Base-by-base conservation (phyloP, 2,797 vertebrate genomes). In the Caiman crocodilus region DNA sequence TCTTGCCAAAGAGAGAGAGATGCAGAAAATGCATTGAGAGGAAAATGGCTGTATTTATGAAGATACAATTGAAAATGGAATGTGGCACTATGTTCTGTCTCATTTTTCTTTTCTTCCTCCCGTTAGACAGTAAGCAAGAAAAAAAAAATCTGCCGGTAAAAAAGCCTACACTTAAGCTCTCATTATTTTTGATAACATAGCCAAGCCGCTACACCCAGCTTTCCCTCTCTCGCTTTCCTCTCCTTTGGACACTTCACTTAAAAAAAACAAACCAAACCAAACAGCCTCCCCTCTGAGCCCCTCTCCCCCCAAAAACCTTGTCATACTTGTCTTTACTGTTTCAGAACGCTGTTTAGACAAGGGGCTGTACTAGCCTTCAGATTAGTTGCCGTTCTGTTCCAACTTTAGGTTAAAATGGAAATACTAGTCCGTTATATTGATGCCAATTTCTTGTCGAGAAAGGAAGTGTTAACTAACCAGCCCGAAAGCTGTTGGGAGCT, bases 51-150 rank as follows among this genome's bases (percentile, higher is more conserved):
- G 65, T 11, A 18, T 71, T 6, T 71, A 61, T 35, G 74, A 92
- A 95, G 82, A 81, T 61, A 30, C 25, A 81, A 76, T 93, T 92
- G 75, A 82, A 92, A 95, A 81, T 58, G 82, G 84, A 82, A 56
- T 4, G 69, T 26, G 65, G 65, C 5, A 14, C 88, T 82, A 50
- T 64, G 42, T 85, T 94, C 26, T 65, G 77, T 96, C 18, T 50
- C 12, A 12, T 93, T 95, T 86, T 35, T 92, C 78, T 90, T 79
- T 57, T 60, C 89, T 67, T 79, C 55, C 84, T 89, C 23, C 88
- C 82, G 6, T 61, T 78, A 77, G 88, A 77, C 69, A 25, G 58
- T 69, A 59, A 85, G 90, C 8, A 84, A 28, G 79, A 89, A 35
- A 73, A 61, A 61, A 18, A 6, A 67, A 50, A 73, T 35, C 25